Base-by-base conservation (phyloP, 2,797 vertebrate species). In the Notolabrus celidotus region DNA sequence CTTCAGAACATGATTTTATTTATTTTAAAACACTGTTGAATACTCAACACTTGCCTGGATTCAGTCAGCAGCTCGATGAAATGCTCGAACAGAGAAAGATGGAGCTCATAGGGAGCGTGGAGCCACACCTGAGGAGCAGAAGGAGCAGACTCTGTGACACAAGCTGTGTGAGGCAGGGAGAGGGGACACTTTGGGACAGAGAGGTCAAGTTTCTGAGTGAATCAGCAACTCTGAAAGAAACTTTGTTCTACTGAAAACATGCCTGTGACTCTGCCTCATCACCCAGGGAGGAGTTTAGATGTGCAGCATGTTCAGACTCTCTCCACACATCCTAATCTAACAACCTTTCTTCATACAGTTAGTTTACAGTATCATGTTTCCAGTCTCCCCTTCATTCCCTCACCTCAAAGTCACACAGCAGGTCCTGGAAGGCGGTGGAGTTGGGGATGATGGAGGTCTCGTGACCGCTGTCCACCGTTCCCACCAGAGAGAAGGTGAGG, bases 361-460 rank as follows among this genome's bases (percentile, higher is more conserved):
- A 39, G 38, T 36, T 42, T 20, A n/a, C 15, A 22, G 17, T 9
- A 16, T 20, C 0, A 4, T 34, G 16, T 3, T 25, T 47, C 23
- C 2, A 23, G 39, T 1, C n/a, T 16, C 0, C 2, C 8, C 23
- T 1, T 0, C 3, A 5, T 23, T 4, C 20, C 6, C 89, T 34
- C 89, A 99, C 98, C 89, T 99, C 98, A 66, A 99, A 98, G 91
- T 99, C 98, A 27, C 98, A 99, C 9, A 99, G 97, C 25, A 99
- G 93, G 84, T 99, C 98, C 91, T 99, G 98, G 86, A 99, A 99
- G 76, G 97, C 98, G 3, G 96, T 96, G 81, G 97, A 97, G 90
- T 99, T 99, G 60, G 98, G 98, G 78, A 99, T 99, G 85, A 99
- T 99, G 80, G 97, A 99, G 2, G 98, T 99, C 89, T 99, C 98